Percentiles rank a stretch among this genome's conserved stretches.
Evolutionary conservation across 2,888 invertebrate species (phyloP).

Genomic region (Ichneumon xanthorius): DNA sequence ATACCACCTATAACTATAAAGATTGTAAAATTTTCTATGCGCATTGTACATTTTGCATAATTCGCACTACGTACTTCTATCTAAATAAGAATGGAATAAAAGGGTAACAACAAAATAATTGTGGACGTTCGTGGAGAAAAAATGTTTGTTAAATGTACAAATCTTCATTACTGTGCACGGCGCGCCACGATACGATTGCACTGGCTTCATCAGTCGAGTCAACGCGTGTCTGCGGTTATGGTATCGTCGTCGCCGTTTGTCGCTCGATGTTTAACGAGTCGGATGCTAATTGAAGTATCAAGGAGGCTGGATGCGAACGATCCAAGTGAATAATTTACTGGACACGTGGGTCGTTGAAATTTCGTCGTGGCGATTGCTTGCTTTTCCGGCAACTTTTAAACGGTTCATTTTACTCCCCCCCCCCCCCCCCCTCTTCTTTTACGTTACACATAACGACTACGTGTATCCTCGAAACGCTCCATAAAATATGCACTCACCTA

Average conservation of each 20-base stretch:
- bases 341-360: conserved; percentile 49
- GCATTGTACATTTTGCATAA: not conserved
- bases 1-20: not conserved
- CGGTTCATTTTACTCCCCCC: not conserved
- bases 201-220: conserved; percentile 3
- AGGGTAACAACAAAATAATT: too few relatives aligned
- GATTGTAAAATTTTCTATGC: not conserved
- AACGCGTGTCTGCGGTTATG: conserved; percentile 1
- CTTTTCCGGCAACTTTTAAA: conserved; percentile 29
- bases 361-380: conserved; percentile 30
- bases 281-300: conserved; percentile 55
- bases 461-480: conserved; percentile 49
- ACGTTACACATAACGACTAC: conserved; percentile 6
- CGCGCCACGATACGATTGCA: not conserved
- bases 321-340: conserved; percentile 54
- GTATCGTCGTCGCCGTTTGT: not conserved
- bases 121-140: too few relatives aligned
- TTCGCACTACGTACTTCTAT: not conserved
- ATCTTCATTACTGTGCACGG: not conserved
- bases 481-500: conserved; percentile 59
- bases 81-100: not conserved
- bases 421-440: not conserved
- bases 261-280: conserved; percentile 29
- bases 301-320: conserved; percentile 27
- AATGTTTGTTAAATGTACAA: too few relatives aligned